These are phyloP conservation scores for Littorina saxatilis DNA, from an alignment of 1,140 invertebrate genomes.

Conservation along the genomic window DNA sequence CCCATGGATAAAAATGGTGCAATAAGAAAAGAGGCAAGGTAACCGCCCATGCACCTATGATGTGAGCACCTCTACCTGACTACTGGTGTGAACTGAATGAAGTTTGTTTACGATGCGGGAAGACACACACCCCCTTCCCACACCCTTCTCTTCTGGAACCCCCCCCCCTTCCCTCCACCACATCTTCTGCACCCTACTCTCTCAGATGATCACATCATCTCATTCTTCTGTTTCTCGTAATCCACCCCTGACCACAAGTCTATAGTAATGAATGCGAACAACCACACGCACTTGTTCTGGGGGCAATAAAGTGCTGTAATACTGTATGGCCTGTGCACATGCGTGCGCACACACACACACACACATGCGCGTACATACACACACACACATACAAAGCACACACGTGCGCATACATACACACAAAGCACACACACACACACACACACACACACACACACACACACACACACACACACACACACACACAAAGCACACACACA, in stretches of 20 bases:
- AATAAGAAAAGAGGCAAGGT: no score
- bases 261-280: no score
- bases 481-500: background rate
- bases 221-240: background rate
- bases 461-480: background rate
- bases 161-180: background rate
- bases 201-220: background rate
- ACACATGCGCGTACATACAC: conserved; percentile 6
- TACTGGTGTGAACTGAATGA: no score
- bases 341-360: conserved; percentile 6
- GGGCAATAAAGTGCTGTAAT: no score
- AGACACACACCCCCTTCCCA: no score
- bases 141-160: no score
- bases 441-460: background rate
- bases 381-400: background rate
- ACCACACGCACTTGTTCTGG: no score
- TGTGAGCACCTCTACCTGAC: no score
- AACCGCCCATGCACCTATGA: no score
- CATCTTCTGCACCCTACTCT: background rate
- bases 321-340: background rate
- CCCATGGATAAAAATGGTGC: no score
- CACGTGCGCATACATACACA: background rate
- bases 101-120: no score
- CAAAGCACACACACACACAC: background rate
- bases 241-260: no score